A percentile compares a stretch with the other conserved stretches of the same genome.
phyloP scores from a whole-genome alignment of 2,113 vertebrate genomes.

The Orthonyx spaldingii region DNA sequence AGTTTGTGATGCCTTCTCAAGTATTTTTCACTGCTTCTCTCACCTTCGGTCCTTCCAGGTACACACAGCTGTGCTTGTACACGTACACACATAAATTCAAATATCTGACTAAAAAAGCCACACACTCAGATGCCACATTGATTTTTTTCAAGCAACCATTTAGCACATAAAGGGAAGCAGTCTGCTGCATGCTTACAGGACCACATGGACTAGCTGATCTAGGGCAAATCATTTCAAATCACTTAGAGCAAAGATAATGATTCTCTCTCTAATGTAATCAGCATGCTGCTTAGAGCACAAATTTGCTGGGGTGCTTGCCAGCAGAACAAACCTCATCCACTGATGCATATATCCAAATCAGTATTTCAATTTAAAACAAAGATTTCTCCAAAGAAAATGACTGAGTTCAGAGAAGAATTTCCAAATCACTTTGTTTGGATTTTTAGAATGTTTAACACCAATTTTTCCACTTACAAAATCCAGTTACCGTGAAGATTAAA shows the following conservation, averaged over 20 bases:
- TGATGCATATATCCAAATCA: not conserved
- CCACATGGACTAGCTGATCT: not conserved
- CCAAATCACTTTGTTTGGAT: not conserved
- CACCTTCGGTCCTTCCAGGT: rapidly evolving
- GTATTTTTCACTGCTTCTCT: not conserved
- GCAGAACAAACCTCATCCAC: not conserved
- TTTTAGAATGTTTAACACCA: not conserved
- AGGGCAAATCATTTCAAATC: not conserved
- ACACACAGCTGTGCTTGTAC: not conserved
- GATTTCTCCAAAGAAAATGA: not conserved
- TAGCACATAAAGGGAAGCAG: not conserved
- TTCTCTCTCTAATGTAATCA: not conserved
- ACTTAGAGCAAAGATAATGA: not conserved
- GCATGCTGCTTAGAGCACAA: not conserved
- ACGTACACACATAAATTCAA: not conserved
- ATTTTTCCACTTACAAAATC: not conserved
- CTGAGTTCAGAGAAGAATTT: not conserved
- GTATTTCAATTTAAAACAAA: not conserved
- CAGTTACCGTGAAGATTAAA: not conserved
- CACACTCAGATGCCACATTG: not conserved
- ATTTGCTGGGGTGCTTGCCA: not conserved
- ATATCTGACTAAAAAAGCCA: not conserved
- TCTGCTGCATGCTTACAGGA: not conserved
- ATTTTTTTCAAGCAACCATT: not conserved
- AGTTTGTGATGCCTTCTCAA: not conserved